Evolutionary conservation across 2,888 invertebrate species (phyloP).

Genomic region (Polydesmus complanatus): DNA sequence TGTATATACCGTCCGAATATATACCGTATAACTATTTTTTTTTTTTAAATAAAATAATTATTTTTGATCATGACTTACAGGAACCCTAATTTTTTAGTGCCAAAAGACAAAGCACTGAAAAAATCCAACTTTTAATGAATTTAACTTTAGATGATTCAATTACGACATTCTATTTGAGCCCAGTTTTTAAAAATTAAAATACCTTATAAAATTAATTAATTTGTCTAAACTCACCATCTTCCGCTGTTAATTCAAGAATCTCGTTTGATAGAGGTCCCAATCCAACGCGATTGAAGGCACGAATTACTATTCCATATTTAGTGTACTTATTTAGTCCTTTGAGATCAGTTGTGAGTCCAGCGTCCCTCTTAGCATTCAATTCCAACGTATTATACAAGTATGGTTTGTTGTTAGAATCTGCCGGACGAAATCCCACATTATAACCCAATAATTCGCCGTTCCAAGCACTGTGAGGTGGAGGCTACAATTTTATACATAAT

Average conservation of each 20-base stretch:
- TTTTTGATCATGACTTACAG: too few species aligned
- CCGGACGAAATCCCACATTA: slow-evolving; percentile 68
- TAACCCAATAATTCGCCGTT: slow-evolving; percentile 83
- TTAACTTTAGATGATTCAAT: too few species aligned
- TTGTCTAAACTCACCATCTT: slow-evolving; percentile 32
- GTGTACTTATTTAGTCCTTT: slow-evolving; percentile 31
- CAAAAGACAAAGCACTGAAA: too few species aligned
- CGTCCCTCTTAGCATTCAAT: slow-evolving; percentile 21
- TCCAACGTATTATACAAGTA: slow-evolving; percentile 23
- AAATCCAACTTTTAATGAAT: too few species aligned
- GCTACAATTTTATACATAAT: slow-evolving; percentile 34
- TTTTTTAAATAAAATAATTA: too few species aligned
- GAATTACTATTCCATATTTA: slow-evolving; percentile 30
- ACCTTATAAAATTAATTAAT: background rate
- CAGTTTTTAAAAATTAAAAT: background rate
- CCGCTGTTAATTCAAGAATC: slow-evolving; percentile 30
- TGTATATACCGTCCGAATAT: too few species aligned
- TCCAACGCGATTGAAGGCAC: slow-evolving; percentile 31
- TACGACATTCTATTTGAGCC: background rate
- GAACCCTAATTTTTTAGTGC: too few species aligned
- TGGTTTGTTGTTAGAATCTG: slow-evolving; percentile 27
- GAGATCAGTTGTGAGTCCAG: slow-evolving; percentile 22
- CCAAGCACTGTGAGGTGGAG: slow-evolving; percentile 76
- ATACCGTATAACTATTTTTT: too few species aligned
- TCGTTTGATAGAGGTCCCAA: slow-evolving; percentile 30